A percentile compares a stretch with the other conserved stretches of the same genome.
Conservation (phyloP, 2,797 vertebrate genomes). For the Clarias pachynema region DNA sequence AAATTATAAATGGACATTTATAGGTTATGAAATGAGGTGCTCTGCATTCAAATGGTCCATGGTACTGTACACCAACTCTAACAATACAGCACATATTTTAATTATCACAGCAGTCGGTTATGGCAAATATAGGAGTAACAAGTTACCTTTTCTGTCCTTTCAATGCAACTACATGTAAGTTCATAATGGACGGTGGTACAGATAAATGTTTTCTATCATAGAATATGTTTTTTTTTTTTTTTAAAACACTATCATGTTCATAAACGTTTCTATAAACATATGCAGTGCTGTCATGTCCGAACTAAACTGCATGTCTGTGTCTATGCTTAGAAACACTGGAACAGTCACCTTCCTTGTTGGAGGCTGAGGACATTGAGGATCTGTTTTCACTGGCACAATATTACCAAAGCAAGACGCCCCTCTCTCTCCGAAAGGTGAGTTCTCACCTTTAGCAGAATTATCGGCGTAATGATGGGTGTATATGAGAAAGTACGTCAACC, state of each 20-base stretch:
- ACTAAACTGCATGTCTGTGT: not conserved
- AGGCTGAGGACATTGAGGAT: conserved; percentile 91
- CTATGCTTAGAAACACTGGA: conserved; percentile 84
- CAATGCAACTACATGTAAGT: not conserved
- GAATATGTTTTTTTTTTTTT: not conserved
- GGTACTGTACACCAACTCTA: not conserved
- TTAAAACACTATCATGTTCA: not conserved
- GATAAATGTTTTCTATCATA: not conserved
- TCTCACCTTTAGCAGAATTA: not conserved
- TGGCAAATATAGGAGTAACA: not conserved
- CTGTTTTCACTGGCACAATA: conserved; percentile 94
- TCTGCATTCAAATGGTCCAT: not conserved
- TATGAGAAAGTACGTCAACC: not conserved
- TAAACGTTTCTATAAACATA: not conserved
- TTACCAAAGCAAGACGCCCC: conserved; percentile 95
- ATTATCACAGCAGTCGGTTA: not conserved
- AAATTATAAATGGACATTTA: not conserved
- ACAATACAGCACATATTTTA: not conserved
- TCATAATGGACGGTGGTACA: too few relatives aligned
- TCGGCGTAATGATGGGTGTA: not conserved
- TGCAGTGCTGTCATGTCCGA: not conserved
- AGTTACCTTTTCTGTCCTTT: not conserved
- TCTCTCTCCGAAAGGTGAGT: conserved; percentile 93
- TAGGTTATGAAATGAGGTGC: not conserved
- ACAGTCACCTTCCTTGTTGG: conserved; percentile 85